A percentile compares a stretch with the other conserved stretches of the same genome.
phyloP scores from a whole-genome alignment of 92 coral and sea anemone species.

The Bergia puertoricense region DNA sequence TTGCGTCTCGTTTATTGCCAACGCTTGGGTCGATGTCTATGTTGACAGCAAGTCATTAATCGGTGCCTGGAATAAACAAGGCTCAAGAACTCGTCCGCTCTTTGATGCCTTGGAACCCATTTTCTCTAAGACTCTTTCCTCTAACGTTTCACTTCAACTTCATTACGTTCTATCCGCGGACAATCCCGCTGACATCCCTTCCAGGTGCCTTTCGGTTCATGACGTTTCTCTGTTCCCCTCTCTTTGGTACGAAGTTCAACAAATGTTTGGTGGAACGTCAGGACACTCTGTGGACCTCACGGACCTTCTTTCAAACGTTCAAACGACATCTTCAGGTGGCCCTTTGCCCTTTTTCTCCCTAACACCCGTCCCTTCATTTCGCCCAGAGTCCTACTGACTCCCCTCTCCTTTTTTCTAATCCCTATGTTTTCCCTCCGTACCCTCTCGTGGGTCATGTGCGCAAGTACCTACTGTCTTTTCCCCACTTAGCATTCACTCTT shows the following conservation, averaged over 20 bases:
- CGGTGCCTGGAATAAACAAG: conserved; percentile 44
- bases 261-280: too few relatives aligned
- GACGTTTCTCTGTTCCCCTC: neutral
- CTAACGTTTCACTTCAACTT: conserved; percentile 36
- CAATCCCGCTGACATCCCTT: conserved; percentile 57
- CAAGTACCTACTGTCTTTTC: too few relatives aligned
- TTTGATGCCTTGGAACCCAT: conserved; percentile 29
- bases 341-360: neutral
- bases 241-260: too few relatives aligned
- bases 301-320: too few relatives aligned
- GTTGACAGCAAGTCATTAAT: conserved; percentile 53
- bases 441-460: neutral
- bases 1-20: neutral
- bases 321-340: too few relatives aligned
- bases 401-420: too few relatives aligned
- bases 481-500: too few relatives aligned
- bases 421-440: too few relatives aligned
- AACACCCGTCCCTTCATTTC: too few relatives aligned
- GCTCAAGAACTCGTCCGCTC: neutral
- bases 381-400: too few relatives aligned
- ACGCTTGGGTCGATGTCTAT: conserved; percentile 39
- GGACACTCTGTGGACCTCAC: too few relatives aligned
- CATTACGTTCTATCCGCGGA: conserved; percentile 28
- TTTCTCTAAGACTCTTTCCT: conserved; percentile 11
- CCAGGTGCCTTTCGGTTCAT: conserved; percentile 9